Conservation (phyloP, 1,140 invertebrate species). For the Rhyzopertha dominica region DNA sequence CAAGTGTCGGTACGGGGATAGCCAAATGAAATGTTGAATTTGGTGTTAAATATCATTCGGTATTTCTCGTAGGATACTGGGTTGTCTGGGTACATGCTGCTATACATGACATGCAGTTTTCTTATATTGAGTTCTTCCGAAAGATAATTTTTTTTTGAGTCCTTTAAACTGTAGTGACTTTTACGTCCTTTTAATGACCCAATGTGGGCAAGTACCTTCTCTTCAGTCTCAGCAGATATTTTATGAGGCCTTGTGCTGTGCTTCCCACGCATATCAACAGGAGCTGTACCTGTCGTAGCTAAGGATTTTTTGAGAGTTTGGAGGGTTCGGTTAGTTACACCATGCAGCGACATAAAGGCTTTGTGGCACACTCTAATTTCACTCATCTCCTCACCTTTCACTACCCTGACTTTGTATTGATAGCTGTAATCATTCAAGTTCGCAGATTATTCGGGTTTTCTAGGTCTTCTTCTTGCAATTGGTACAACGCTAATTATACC, state of each 20-base stretch:
- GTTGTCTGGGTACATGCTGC: constrained; percentile 6
- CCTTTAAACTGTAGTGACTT: constrained; percentile 16
- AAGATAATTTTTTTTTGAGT: constrained; percentile 13
- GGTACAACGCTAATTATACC: too few relatives aligned
- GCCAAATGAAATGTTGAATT: constrained; percentile 19
- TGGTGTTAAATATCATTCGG: constrained; percentile 1
- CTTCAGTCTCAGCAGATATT: constrained; percentile 6
- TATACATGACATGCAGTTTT: constrained; percentile 14
- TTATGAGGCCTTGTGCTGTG: constrained; percentile 2
- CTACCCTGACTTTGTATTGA: too few relatives aligned
- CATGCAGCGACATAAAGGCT: too few relatives aligned
- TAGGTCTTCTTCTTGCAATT: too few relatives aligned
- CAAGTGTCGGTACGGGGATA: constrained; percentile 13
- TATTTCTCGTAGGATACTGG: constrained; percentile 14
- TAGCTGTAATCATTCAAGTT: too few relatives aligned
- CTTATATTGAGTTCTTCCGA: constrained; percentile 17
- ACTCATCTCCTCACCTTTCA: too few relatives aligned
- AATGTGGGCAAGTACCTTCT: constrained; percentile 11
- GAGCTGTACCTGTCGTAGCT: constrained; percentile 1
- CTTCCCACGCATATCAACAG: constrained; percentile 4
- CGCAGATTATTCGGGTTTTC: too few relatives aligned
- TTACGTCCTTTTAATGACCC: constrained; percentile 13
- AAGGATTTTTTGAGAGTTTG: too few relatives aligned
- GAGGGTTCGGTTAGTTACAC: too few relatives aligned
- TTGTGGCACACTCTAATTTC: too few relatives aligned